Evolutionary conservation across 2,888 invertebrate species (phyloP), one percentile per base, ranked within the genome.

Genomic region (Drosophila longiperda): DNA sequence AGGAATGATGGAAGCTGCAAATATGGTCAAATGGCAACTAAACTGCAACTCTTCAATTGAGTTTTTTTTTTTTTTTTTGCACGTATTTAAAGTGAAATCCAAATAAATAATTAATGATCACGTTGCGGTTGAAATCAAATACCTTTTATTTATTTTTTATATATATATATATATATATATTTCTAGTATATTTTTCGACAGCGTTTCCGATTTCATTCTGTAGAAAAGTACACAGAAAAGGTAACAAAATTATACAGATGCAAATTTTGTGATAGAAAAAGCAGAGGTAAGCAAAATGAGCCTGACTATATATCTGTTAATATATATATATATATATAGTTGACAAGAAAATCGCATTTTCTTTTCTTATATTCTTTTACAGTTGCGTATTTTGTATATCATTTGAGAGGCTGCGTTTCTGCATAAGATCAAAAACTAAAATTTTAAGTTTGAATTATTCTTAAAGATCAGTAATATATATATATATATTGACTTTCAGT

Each of bases 41-140:
- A 9, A 49, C 33, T 57, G 50, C 50, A 58, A 40, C 9, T 49
- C 53, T 23, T 36, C 23, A 40, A 34, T 38, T 59, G 11, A 66
- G 66, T 50, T n/a, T 48, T 6, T 26, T 7, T 23, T 45, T 23
- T 17, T 38, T 45, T 49, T 20, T 48, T 64, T 52, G 61, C 57
- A 64, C 66, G 40, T 54, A 78, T 74, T 78, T 66, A 66, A 78
- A 65, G 23, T 59, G 58, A 74, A 74, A 74, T 66, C 70, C 59
- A 75, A 78, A 66, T 54, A 78, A 72, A 78, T 78, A 78, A 75
- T 78, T 70, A 68, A 67, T 67, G 65, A 78, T 65, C 75, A 67
- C 52, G 59, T 67, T 74, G 66, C 78, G 59, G 36, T 48, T 73
- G 71, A 61, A 66, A 73, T 61, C 48, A 67, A 36, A 32, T 52